Evolutionary conservation across 2,888 invertebrate genomes (phyloP).

Genomic region (Celastrina argiolus): DNA sequence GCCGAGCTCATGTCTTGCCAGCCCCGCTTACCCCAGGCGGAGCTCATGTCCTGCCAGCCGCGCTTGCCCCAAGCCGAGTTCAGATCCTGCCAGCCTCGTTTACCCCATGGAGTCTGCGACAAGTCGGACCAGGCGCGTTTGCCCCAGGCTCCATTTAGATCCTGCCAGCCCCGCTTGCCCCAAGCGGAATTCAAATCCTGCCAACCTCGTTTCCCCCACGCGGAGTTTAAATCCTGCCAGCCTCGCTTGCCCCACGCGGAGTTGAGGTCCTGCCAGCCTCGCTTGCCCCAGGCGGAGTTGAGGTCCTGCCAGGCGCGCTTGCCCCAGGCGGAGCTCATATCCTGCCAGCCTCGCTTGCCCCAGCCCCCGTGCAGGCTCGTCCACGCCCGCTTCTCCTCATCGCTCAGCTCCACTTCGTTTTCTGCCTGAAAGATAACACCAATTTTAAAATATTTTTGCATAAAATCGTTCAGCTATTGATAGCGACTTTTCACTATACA

Average conservation of each 20-base stretch:
- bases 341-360: conserved; percentile 77
- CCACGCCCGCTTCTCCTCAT: conserved; percentile 81
- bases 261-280: conserved; percentile 76
- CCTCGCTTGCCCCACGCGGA: conserved; percentile 78
- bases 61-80: conserved; percentile 73
- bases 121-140: conserved; percentile 80
- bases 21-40: conserved; percentile 74
- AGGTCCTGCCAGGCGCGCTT: conserved; percentile 80
- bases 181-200: conserved; percentile 74
- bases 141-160: conserved; percentile 73
- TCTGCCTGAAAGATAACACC: conserved; percentile 49
- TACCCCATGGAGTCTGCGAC: conserved; percentile 77
- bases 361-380: conserved; percentile 76
- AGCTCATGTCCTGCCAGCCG: conserved; percentile 75
- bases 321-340: conserved; percentile 74
- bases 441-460: not conserved
- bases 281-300: conserved; percentile 77
- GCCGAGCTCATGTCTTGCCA: conserved; percentile 67
- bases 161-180: conserved; percentile 76
- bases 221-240: conserved; percentile 72
- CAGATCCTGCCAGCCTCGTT: conserved; percentile 75
- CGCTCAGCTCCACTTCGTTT: conserved; percentile 66
- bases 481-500: too few relatives aligned
- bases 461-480: too few relatives aligned
- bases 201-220: conserved; percentile 78